Conservation (phyloP, 2,797 vertebrate species). For the Poecilia gillii region DNA sequence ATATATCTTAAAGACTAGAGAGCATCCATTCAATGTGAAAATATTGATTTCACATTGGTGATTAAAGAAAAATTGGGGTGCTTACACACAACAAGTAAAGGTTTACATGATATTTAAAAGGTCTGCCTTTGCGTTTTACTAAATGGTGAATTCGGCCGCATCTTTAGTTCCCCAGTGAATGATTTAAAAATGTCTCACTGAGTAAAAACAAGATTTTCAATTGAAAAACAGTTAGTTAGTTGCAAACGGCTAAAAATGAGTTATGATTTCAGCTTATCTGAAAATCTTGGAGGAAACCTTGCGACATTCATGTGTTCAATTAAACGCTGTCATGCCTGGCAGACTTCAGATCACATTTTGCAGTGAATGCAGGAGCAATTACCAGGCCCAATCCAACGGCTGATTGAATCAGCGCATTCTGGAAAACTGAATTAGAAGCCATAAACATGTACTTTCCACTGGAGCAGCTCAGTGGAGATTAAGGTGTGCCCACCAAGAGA, state of each 20-base stretch:
- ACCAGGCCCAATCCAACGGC: conserved; percentile 3
- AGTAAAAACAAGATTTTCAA: not conserved
- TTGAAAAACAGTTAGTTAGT: not conserved
- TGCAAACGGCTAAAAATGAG: not conserved
- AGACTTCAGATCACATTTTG: conserved; percentile 21
- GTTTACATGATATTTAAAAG: not conserved
- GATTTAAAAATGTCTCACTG: not conserved
- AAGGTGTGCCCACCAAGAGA: conserved; percentile 45
- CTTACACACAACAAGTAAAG: not conserved
- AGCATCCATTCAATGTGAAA: not conserved
- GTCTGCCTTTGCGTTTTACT: not conserved
- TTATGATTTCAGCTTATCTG: not conserved
- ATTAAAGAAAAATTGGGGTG: not conserved
- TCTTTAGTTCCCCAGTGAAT: not conserved
- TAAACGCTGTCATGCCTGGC: conserved; percentile 13
- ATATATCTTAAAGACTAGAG: not conserved
- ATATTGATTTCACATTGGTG: not conserved
- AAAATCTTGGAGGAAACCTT: not conserved
- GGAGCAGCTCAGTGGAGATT: conserved; percentile 29
- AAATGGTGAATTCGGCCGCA: not conserved
- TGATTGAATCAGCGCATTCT: conserved; percentile 43
- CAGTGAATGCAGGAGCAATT: conserved; percentile 2
- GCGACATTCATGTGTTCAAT: conserved; percentile 18
- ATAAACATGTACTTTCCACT: conserved; percentile 49
- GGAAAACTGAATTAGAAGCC: conserved; percentile 57